Evolutionary conservation across 2,113 vertebrate species (phyloP).

Genomic region (Triplophysa dalaica): DNA sequence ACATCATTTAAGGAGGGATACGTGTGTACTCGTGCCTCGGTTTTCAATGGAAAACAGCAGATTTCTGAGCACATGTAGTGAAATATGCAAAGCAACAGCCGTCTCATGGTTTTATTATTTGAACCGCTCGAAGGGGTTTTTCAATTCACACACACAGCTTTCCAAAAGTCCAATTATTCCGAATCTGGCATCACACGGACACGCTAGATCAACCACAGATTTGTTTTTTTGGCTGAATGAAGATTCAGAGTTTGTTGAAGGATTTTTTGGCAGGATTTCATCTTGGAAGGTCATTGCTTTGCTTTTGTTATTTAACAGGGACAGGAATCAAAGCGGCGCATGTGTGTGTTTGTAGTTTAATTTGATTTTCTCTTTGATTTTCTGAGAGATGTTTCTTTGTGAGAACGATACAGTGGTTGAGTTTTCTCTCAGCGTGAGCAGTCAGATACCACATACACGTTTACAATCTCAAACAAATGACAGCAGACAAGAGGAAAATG

Average conservation of each 20-base stretch:
- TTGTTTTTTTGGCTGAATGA: conserved; percentile 23
- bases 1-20: background rate
- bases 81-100: conserved; percentile 42
- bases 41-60: conserved; percentile 36
- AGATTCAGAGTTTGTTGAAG: conserved; percentile 6
- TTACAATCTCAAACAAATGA: conserved; percentile 10
- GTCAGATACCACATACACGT: background rate
- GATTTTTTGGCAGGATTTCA: conserved; percentile 1
- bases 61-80: conserved; percentile 18
- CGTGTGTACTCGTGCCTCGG: background rate
- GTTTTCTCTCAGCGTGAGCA: background rate
- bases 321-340: background rate
- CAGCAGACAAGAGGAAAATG: conserved; percentile 7
- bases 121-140: conserved; percentile 29
- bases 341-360: background rate
- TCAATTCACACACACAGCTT: conserved; percentile 28
- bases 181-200: conserved; percentile 29
- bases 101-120: conserved; percentile 28
- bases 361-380: conserved; percentile 3
- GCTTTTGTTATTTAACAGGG: conserved; percentile 6
- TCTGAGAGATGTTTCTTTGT: background rate
- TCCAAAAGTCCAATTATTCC: conserved; percentile 23
- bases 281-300: background rate
- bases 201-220: background rate
- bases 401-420: background rate